These are phyloP conservation scores for Turnix velox DNA, from an alignment of 2,113 vertebrate genomes.

Conservation along the genomic window DNA sequence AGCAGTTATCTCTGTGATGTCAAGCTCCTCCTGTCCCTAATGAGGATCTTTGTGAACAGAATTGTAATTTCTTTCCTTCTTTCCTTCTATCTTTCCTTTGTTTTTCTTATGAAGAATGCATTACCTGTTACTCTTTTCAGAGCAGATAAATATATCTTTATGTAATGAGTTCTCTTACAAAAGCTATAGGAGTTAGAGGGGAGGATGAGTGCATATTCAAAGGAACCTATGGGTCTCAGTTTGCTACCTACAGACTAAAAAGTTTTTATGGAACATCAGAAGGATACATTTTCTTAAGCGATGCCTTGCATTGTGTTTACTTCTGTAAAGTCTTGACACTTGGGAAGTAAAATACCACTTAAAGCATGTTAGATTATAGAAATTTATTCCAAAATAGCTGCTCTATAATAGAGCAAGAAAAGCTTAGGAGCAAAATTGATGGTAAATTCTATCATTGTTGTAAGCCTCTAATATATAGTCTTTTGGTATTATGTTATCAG, in stretches of 20 bases:
- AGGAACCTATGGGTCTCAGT: neutral
- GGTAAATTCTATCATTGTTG: neutral
- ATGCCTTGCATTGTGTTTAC: neutral
- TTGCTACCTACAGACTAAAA: neutral
- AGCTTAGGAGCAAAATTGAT: neutral
- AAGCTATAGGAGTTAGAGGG: neutral
- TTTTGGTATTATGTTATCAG: neutral
- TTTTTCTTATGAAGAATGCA: neutral
- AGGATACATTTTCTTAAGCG: neutral
- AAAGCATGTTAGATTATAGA: neutral
- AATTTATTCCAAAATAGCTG: neutral
- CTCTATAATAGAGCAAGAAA: neutral
- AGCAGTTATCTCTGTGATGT: neutral
- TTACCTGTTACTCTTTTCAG: neutral
- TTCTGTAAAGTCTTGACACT: neutral
- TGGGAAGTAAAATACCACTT: neutral
- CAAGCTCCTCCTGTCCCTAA: neutral
- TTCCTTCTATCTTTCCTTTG: neutral
- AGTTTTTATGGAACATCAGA: neutral
- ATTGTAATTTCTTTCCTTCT: neutral
- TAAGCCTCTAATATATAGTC: neutral
- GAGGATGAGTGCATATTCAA: neutral
- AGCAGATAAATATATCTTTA: neutral
- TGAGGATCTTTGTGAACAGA: neutral
- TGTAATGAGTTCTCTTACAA: neutral